Conservation (phyloP, 2,797 vertebrate species). For the Petrocephalus sullivani region DNA sequence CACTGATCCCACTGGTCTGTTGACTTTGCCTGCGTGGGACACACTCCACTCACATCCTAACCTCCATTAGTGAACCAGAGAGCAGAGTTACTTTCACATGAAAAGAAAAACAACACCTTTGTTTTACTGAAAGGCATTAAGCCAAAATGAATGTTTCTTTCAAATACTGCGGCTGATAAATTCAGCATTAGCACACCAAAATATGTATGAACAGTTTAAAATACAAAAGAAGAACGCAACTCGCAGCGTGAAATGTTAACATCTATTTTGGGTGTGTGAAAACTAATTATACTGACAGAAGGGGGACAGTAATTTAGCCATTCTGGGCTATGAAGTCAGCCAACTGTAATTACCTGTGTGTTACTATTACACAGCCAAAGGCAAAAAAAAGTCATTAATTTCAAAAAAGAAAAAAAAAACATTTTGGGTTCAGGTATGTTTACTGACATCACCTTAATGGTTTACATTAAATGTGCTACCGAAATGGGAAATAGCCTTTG, state of each 20-base stretch:
- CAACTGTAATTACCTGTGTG: neutral
- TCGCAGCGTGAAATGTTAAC: neutral
- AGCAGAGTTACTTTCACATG: neutral
- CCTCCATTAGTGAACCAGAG: neutral
- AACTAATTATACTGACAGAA: slow-evolving; percentile 9
- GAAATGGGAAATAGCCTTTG: neutral
- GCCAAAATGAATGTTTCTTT: neutral
- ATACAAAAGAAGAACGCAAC: neutral
- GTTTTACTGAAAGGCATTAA: neutral
- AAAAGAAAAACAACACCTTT: neutral
- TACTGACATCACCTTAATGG: neutral
- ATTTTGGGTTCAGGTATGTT: neutral
- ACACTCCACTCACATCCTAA: neutral
- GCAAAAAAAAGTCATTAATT: neutral
- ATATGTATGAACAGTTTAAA: neutral
- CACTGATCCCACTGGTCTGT: neutral
- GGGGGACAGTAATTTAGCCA: slow-evolving; percentile 4
- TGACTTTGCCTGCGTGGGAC: neutral
- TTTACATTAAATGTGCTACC: neutral
- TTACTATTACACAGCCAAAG: slow-evolving; percentile 4
- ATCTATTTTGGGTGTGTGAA: slow-evolving; percentile 3
- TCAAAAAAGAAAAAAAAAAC: neutral
- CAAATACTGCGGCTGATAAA: neutral
- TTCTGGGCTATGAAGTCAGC: slow-evolving; percentile 6
- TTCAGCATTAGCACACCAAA: neutral